Evolutionary conservation across 2,113 vertebrate genomes (phyloP).

Genomic region (Brachypteracias leptosomus): DNA sequence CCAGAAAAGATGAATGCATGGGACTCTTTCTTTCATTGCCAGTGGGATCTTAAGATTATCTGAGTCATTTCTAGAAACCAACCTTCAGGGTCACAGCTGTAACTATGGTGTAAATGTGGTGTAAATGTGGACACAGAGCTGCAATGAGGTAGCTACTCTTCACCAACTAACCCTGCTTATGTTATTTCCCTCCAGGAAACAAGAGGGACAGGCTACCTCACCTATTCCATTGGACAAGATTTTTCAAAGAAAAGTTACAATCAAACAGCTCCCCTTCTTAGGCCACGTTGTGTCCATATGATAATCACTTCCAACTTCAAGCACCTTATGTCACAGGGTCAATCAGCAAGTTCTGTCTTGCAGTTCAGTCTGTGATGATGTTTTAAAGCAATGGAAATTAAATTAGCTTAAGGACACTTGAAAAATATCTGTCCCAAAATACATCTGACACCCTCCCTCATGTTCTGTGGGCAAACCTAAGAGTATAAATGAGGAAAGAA

Average conservation of each 20-base stretch:
- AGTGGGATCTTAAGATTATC: neutral
- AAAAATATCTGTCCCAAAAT: neutral
- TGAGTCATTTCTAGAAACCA: neutral
- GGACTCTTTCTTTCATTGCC: neutral
- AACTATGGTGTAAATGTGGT: neutral
- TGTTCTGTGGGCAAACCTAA: neutral
- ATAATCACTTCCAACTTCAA: neutral
- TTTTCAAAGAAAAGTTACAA: neutral
- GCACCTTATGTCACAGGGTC: neutral
- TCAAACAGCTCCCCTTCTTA: neutral
- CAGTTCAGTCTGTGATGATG: neutral
- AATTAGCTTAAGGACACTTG: neutral
- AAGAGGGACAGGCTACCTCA: neutral
- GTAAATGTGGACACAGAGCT: neutral
- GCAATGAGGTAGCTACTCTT: neutral
- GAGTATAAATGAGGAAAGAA: neutral
- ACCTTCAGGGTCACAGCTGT: neutral
- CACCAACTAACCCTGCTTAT: neutral
- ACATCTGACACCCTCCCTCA: neutral
- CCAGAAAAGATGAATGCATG: neutral
- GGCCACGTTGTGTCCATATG: accelerated
- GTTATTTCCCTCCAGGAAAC: accelerated
- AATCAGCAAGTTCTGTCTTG: neutral
- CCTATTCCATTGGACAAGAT: neutral
- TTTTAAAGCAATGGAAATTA: neutral